A percentile compares a stretch with the other conserved stretches of the same genome.
Evolutionary conservation across 2,888 invertebrate genomes (phyloP).

Genomic region (Koerneria pararmatus): DNA sequence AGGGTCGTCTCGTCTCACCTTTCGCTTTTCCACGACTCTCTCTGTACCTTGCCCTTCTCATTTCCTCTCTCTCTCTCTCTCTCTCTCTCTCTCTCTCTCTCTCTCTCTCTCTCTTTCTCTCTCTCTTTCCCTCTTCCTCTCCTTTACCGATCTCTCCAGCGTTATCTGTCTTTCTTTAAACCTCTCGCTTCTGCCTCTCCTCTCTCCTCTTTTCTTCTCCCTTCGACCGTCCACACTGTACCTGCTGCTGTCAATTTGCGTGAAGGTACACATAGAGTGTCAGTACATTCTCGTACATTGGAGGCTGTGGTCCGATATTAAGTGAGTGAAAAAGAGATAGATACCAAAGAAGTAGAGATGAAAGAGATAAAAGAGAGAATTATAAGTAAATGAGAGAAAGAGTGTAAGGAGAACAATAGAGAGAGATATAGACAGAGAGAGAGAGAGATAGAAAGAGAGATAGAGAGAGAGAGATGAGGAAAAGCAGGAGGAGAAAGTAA

Average conservation of each 20-base stretch:
- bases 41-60: no score
- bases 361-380: constrained; percentile 3
- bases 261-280: no score
- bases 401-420: background rate
- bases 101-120: constrained; percentile 10
- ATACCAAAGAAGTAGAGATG: background rate
- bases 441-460: background rate
- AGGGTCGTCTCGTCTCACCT: no score
- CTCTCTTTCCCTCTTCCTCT: constrained; percentile 8
- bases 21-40: no score
- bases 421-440: background rate
- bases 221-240: no score
- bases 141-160: background rate
- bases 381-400: background rate
- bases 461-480: background rate
- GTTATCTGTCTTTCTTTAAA: background rate
- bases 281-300: no score
- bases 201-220: no score
- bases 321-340: no score
- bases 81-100: constrained; percentile 9
- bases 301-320: no score
- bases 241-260: no score
- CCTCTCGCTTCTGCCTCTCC: background rate
- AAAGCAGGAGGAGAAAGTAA: constrained; percentile 1
- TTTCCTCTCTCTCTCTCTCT: constrained; percentile 10